These are phyloP conservation scores for Cyclopterus lumpus DNA, from an alignment of 2,797 vertebrate genomes.

Conservation along the genomic window DNA sequence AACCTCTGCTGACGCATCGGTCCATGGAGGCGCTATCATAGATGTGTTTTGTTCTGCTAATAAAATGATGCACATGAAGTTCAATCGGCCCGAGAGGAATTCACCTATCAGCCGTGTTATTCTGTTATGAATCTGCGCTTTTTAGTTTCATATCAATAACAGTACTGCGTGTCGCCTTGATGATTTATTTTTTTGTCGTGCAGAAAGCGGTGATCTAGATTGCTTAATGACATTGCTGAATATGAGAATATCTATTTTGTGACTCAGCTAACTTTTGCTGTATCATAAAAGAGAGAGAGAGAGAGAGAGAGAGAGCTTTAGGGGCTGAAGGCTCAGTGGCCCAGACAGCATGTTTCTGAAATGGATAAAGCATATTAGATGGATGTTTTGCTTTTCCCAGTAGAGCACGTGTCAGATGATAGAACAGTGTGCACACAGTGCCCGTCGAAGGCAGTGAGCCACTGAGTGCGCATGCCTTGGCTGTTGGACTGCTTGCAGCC, in stretches of 20 bases:
- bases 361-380: constrained; percentile 40
- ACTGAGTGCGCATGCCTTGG: constrained; percentile 32
- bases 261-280: constrained; percentile 12
- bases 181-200: background rate
- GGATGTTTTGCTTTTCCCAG: constrained; percentile 41
- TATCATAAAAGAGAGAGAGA: constrained; percentile 1
- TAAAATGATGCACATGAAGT: constrained; percentile 39
- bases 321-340: constrained; percentile 8
- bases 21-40: constrained; percentile 31
- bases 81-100: constrained; percentile 17
- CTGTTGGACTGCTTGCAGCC: constrained; percentile 48
- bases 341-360: constrained; percentile 32
- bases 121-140: constrained; percentile 33
- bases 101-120: background rate
- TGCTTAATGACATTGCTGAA: constrained; percentile 7
- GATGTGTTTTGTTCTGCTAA: constrained; percentile 39
- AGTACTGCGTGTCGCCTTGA: background rate
- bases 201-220: constrained; percentile 1
- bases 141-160: constrained; percentile 26
- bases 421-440: constrained; percentile 35
- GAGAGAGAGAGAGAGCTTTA: constrained; percentile 14
- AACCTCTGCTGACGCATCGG: constrained; percentile 63
- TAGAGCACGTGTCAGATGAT: constrained; percentile 25
- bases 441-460: constrained; percentile 34
- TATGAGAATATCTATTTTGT: constrained; percentile 18